These are phyloP conservation scores for Callionymus lyra DNA, from an alignment of 2,113 vertebrate species.

Conservation along the genomic window DNA sequence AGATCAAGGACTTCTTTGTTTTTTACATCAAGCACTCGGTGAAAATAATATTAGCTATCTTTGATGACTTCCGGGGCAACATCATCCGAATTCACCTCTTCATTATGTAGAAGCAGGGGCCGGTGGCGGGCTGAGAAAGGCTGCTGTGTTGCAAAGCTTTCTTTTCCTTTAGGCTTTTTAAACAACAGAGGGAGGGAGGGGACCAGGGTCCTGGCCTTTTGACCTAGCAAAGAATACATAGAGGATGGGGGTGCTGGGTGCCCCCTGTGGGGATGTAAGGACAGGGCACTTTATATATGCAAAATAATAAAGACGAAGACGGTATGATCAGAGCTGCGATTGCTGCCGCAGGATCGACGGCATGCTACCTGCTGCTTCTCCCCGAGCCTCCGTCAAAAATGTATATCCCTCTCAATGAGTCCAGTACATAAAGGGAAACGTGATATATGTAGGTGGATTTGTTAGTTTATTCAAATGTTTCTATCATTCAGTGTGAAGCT, in stretches of 20 bases:
- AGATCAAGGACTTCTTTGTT: slow-evolving; percentile 12
- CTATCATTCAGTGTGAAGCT: too few species aligned
- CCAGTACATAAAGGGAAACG: too few species aligned
- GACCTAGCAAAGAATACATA: slow-evolving; percentile 80
- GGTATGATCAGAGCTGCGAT: slow-evolving; percentile 31
- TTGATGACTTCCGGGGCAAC: not conserved
- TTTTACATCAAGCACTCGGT: not conserved
- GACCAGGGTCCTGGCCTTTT: slow-evolving; percentile 70
- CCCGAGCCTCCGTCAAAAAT: slow-evolving; percentile 4
- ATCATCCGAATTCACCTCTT: slow-evolving; percentile 7
- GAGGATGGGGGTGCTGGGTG: slow-evolving; percentile 80
- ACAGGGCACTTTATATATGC: slow-evolving; percentile 41
- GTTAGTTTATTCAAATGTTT: too few species aligned
- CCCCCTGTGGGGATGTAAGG: slow-evolving; percentile 46
- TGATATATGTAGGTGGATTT: too few species aligned
- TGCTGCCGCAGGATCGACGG: slow-evolving; percentile 22
- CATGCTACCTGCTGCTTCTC: slow-evolving; percentile 36
- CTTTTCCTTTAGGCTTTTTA: slow-evolving; percentile 32
- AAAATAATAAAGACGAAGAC: slow-evolving; percentile 36
- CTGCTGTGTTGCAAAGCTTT: slow-evolving; percentile 2
- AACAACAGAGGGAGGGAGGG: slow-evolving; percentile 32
- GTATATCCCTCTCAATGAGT: too few species aligned
- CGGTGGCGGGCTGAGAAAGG: slow-evolving; percentile 4
- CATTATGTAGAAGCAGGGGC: not conserved
- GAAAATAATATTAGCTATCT: not conserved